Evolutionary conservation across 2,113 vertebrate species (phyloP), one percentile per base, ranked within the genome.

Genomic region (Danionella cerebrum): DNA sequence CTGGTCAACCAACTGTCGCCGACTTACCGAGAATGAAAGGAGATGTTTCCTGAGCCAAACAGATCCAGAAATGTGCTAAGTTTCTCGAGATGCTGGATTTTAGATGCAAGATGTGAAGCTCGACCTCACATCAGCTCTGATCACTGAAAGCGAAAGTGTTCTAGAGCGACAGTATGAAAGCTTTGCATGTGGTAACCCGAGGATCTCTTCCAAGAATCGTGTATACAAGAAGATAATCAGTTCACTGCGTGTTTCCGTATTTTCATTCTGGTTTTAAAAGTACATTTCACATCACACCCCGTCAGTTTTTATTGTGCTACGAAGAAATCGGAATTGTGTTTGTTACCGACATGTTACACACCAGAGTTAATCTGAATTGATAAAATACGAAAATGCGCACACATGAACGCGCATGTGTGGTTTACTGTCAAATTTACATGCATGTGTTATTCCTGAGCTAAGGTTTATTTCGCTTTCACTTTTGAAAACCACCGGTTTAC

Each of bases 381-480:
- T n/a, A n/a, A n/a, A n/a, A n/a, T n/a, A n/a, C n/a, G n/a, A n/a
- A n/a, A n/a, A n/a, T n/a, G n/a, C n/a, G n/a, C n/a, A n/a, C n/a
- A n/a, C n/a, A n/a, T n/a, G n/a, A n/a, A n/a, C n/a, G n/a, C n/a
- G n/a, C n/a, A n/a, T n/a, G n/a, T n/a, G n/a, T n/a, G n/a, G n/a
- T n/a, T n/a, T n/a, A n/a, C n/a, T n/a, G n/a, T n/a, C n/a, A n/a
- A n/a, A n/a, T n/a, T n/a, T n/a, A n/a, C n/a, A n/a, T n/a, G n/a
- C n/a, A n/a, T n/a, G n/a, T n/a, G n/a, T n/a, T n/a, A n/a, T n/a
- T n/a, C n/a, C n/a, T n/a, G n/a, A n/a, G n/a, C n/a, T n/a, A n/a
- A 2, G 1, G 10, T 9, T n/a, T 3, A 10, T 68, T 58, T 68
- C 42, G 3, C 66, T 68, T 68, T 68, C 66, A 25, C 22, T 68